These are phyloP conservation scores for Nyctalus aviator DNA, from an alignment of 2,797 vertebrate species.

Conservation along the genomic window DNA sequence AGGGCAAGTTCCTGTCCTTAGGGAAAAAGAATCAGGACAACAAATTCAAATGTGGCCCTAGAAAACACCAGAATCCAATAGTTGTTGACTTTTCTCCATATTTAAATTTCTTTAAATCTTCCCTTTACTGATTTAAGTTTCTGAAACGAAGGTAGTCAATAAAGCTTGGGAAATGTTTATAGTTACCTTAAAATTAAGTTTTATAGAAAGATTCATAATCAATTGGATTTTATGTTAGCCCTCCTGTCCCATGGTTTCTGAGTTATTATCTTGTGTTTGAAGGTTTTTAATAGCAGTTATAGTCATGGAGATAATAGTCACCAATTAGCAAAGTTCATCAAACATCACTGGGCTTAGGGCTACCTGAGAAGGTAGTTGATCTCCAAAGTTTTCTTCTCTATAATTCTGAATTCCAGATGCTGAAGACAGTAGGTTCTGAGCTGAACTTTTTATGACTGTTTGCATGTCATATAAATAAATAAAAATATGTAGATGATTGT, in stretches of 20 bases:
- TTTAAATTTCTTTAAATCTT: constrained; percentile 44
- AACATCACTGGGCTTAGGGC: neutral
- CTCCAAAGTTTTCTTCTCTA: neutral
- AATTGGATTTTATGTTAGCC: neutral
- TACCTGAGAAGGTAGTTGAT: neutral
- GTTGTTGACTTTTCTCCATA: neutral
- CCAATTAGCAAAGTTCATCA: neutral
- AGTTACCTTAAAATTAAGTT: neutral
- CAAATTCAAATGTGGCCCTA: neutral
- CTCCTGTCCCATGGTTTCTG: neutral
- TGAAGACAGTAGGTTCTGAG: neutral
- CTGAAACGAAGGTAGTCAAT: neutral
- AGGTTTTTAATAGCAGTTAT: neutral
- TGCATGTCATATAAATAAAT: neutral
- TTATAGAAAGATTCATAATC: neutral
- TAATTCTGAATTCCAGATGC: neutral
- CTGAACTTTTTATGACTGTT: neutral
- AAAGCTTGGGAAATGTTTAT: constrained; percentile 9
- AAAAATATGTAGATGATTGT: neutral
- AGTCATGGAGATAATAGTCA: neutral
- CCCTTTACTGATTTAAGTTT: constrained; percentile 17
- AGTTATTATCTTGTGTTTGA: neutral
- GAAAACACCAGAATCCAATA: neutral
- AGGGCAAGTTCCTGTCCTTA: neutral
- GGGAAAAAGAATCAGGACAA: neutral